Conservation (phyloP, 53 echinoderm and acorn worm species). For the Zoroaster sp. region DNA sequence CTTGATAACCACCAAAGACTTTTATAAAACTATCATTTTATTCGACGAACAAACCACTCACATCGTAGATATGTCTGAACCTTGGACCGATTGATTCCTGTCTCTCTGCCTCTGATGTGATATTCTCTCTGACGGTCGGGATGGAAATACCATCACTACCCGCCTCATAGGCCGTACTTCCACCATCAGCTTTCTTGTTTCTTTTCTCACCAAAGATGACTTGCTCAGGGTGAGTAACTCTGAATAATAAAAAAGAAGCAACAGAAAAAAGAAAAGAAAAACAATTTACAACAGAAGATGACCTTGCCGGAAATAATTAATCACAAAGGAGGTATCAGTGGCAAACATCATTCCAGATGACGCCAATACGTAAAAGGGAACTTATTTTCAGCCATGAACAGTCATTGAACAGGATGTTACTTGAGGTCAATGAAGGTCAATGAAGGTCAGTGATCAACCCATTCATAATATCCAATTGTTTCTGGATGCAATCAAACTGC, state of each 20-base stretch:
- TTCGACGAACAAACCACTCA: conserved; percentile 68
- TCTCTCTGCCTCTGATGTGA: neutral
- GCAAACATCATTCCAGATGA: too few relatives aligned
- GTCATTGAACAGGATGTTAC: too few relatives aligned
- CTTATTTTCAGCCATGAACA: too few relatives aligned
- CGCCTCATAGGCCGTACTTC: neutral
- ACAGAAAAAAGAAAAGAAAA: neutral
- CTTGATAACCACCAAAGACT: too few relatives aligned
- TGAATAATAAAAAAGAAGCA: neutral
- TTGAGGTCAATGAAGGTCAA: too few relatives aligned
- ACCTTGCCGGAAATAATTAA: too few relatives aligned
- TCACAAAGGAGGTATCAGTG: too few relatives aligned
- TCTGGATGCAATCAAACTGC: neutral
- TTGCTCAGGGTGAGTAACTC: conserved; percentile 63
- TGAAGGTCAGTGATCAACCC: neutral
- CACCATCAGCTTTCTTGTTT: neutral
- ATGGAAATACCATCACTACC: conserved; percentile 3
- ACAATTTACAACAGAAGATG: neutral
- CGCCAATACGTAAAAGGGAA: too few relatives aligned
- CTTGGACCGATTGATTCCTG: conserved; percentile 62
- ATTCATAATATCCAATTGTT: neutral
- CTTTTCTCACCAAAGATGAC: conserved; percentile 44
- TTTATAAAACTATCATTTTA: too few relatives aligned
- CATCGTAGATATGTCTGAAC: conserved; percentile 93
- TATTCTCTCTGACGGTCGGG: neutral